Evolutionary conservation across 2,797 vertebrate genomes (phyloP), one percentile per base, ranked within the genome.

Genomic region (Acrossocheilus fasciatus): DNA sequence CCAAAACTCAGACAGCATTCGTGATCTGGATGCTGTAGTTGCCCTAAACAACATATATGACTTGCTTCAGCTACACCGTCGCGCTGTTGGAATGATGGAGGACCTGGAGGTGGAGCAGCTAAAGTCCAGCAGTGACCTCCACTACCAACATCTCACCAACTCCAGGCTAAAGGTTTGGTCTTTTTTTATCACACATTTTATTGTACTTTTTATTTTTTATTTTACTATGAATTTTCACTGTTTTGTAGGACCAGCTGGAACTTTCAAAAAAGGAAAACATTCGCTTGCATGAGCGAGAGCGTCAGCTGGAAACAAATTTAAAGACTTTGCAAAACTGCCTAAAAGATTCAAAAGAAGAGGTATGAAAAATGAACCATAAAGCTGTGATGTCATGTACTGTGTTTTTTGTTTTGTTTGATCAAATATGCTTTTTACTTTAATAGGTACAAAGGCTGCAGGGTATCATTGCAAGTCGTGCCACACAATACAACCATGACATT

Each of bases 321-420:
- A 97, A 97, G 93, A 96, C 94, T 92, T 93, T 99, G 87, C 97
- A 98, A 91, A 97, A 96, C 89, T 94, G 96, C 88, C 93, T 99
- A 88, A 99, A 98, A 95, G 98, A 96, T 92, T 97, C 99, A 91
- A 99, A 99, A 93, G 97, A 99, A 85, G 98, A 99, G 97, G 98
- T 99, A 92, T 93, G 87, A 20, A 68, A 26, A 69, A 68, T 9
- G 0, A 17, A 14, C 0, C 10, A n/a, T n/a, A 47, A 87, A 26
- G 10, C 4, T 47, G 14, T 36, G 3, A 54, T 30, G 14, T 59
- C 9, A 80, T 80, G 17, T 50, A 34, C 10, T 30, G 18, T 11
- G 64, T 66, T 73, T 12, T 9, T 18, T 72, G 6, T 34, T 9
- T 18, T 72, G 6, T 34, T 59, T 72, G 59, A 4, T 20, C 10